These are phyloP conservation scores for Ichneumoninae sp. DNA, from an alignment of 2,888 invertebrate species.

Conservation along the genomic window DNA sequence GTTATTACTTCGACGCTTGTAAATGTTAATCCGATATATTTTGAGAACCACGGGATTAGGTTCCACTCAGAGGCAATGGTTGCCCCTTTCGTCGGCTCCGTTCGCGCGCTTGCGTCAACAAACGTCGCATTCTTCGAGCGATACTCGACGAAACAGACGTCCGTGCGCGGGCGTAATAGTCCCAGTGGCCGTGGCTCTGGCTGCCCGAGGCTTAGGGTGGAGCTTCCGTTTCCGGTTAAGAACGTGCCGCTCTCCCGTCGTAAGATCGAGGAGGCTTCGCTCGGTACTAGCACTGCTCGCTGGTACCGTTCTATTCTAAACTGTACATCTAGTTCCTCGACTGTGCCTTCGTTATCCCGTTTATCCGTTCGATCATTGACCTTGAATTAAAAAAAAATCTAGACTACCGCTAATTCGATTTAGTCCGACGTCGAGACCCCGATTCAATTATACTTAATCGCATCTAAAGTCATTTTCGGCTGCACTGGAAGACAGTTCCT, in stretches of 20 bases:
- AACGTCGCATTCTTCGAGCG: slow-evolving; percentile 64
- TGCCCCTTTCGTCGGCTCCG: slow-evolving; percentile 62
- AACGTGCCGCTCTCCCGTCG: slow-evolving; percentile 75
- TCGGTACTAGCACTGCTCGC: background rate
- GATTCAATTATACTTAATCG: slow-evolving; percentile 46
- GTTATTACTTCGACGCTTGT: background rate
- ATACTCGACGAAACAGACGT: slow-evolving; percentile 2
- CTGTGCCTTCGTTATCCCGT: background rate
- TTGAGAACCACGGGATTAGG: background rate
- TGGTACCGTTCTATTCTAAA: slow-evolving; percentile 31
- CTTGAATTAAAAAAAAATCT: slow-evolving; percentile 25
- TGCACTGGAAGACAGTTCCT: slow-evolving; percentile 35
- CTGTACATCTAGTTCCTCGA: background rate
- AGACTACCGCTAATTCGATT: slow-evolving; percentile 6
- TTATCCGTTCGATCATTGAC: background rate
- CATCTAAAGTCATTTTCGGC: slow-evolving; percentile 40
- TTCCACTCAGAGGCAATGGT: background rate
- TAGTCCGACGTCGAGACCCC: slow-evolving; percentile 28
- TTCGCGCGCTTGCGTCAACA: slow-evolving; percentile 51
- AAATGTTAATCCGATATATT: slow-evolving; percentile 15
- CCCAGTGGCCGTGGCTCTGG: slow-evolving; percentile 1
- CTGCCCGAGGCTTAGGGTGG: slow-evolving; percentile 76
- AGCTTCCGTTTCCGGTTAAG: slow-evolving; percentile 83
- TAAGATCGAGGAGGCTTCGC: slow-evolving; percentile 21
- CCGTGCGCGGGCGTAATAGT: slow-evolving; percentile 27